Evolutionary conservation across 2,888 invertebrate genomes (phyloP).

Genomic region (Ophion costatus): DNA sequence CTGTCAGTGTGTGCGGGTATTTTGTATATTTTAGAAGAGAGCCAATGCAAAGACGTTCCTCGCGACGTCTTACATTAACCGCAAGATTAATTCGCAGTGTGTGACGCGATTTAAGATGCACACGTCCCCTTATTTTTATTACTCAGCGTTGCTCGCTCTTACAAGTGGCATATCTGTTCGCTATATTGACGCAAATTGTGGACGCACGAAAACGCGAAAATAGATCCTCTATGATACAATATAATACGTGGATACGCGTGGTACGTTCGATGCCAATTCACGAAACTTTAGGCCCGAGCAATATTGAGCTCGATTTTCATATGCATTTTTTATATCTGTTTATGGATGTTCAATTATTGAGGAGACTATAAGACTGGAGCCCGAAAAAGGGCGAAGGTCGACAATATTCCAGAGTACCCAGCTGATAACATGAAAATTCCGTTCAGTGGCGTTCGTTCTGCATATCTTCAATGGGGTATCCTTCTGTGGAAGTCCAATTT

Average conservation of each 20-base stretch:
- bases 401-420: too few species aligned
- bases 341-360: too few species aligned
- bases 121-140: slow-evolving; percentile 39
- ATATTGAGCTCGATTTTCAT: background rate
- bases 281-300: slow-evolving; percentile 1
- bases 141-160: slow-evolving; percentile 15
- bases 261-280: slow-evolving; percentile 21
- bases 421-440: too few species aligned
- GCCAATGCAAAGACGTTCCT: slow-evolving; percentile 20
- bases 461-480: too few species aligned
- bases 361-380: too few species aligned
- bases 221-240: slow-evolving; percentile 9
- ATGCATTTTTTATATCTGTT: too few species aligned
- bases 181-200: slow-evolving; percentile 24
- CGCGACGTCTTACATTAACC: slow-evolving; percentile 53
- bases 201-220: slow-evolving; percentile 53
- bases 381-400: too few species aligned
- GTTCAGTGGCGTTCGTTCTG: too few species aligned
- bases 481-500: too few species aligned
- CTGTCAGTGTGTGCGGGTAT: background rate
- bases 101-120: slow-evolving; percentile 42
- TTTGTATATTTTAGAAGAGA: background rate
- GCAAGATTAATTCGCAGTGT: slow-evolving; percentile 55
- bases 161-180: slow-evolving; percentile 38
- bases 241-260: slow-evolving; percentile 10